phyloP scores from a whole-genome alignment of 2,113 vertebrate species.

The Siniperca knerii region DNA sequence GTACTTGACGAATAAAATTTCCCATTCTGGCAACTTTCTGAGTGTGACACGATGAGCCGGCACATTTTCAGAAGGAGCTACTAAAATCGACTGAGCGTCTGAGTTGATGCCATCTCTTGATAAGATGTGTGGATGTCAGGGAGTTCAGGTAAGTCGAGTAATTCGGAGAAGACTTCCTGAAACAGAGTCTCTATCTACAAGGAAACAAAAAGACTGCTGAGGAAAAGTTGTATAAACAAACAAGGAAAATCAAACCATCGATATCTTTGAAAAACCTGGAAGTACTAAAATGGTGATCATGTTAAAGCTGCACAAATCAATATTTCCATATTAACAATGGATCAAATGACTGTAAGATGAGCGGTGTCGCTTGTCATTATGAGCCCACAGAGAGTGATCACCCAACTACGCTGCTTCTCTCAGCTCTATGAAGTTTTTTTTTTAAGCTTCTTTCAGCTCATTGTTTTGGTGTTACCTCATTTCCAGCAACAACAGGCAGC shows the following conservation, averaged over 20 bases:
- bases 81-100: rapidly evolving
- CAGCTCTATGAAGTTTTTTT: background rate
- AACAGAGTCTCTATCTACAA: background rate
- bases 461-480: no score
- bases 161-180: background rate
- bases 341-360: no score
- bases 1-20: background rate
- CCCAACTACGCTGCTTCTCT: background rate
- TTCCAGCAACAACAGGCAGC: no score
- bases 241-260: background rate
- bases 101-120: background rate
- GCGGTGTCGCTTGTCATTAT: no score
- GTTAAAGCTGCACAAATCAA: background rate
- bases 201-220: slow-evolving; percentile 49
- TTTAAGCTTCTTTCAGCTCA: no score
- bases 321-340: no score
- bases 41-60: background rate
- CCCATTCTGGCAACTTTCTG: background rate
- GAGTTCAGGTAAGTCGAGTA: rapidly evolving
- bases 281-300: background rate
- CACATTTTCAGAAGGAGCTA: background rate
- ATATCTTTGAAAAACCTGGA: background rate
- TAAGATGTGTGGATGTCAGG: rapidly evolving
- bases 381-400: no score
- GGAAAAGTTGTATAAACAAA: background rate